These are phyloP conservation scores for Heliothis subflexa DNA, from an alignment of 1,140 invertebrate genomes.

Conservation along the genomic window DNA sequence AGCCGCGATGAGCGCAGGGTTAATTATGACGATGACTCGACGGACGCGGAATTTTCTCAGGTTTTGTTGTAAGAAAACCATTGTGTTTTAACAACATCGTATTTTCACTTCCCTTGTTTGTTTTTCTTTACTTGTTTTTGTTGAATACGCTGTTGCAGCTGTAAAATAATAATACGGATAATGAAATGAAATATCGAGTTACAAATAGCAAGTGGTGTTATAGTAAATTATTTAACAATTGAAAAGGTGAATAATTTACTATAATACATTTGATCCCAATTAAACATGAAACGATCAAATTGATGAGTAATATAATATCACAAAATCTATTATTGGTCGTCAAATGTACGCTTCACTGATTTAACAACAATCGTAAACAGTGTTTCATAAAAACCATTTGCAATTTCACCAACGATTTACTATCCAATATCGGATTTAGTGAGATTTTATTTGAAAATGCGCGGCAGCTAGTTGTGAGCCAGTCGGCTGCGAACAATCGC, in stretches of 20 bases:
- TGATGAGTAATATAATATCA: too few species aligned
- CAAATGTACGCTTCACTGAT: not conserved
- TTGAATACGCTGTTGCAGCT: too few species aligned
- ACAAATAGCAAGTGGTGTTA: too few species aligned
- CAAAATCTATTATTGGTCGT: too few species aligned
- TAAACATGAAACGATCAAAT: too few species aligned
- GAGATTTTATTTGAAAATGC: slow-evolving; percentile 37
- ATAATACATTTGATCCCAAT: too few species aligned
- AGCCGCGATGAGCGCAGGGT: slow-evolving; percentile 9
- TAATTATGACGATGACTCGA: slow-evolving; percentile 17
- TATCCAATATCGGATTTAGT: slow-evolving; percentile 40
- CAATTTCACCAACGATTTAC: slow-evolving; percentile 39
- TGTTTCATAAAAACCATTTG: slow-evolving; percentile 23
- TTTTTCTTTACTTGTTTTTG: too few species aligned
- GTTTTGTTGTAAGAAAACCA: slow-evolving; percentile 7
- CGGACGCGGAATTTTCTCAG: not conserved
- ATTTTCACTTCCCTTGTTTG: not conserved
- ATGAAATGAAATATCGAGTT: too few species aligned
- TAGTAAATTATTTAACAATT: too few species aligned
- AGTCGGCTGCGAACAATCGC: slow-evolving; percentile 29
- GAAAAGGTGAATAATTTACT: too few species aligned
- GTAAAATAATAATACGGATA: too few species aligned
- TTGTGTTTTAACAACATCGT: not conserved
- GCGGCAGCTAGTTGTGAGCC: slow-evolving; percentile 28
- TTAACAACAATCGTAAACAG: slow-evolving; percentile 30